phyloP scores from a whole-genome alignment of 2,797 vertebrate genomes.

The Sebastiscus tertius region DNA sequence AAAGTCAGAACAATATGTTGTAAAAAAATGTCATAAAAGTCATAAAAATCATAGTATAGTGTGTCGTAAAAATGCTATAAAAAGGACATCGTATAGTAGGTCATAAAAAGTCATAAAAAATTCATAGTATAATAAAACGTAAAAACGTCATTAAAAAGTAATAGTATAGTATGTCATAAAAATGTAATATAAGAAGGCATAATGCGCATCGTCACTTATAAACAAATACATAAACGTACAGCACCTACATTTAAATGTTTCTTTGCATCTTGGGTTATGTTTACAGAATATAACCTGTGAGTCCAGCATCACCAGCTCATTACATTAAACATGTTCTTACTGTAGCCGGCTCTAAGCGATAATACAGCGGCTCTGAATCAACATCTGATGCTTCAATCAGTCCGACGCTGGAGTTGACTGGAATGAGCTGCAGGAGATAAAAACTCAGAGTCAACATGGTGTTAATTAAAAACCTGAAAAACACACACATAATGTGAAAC shows the following conservation, averaged over 20 bases:
- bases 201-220: background rate
- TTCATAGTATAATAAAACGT: too few species aligned
- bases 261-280: background rate
- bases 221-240: background rate
- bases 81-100: too few species aligned
- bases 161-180: too few species aligned
- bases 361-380: constrained; percentile 81
- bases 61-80: too few species aligned
- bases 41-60: too few species aligned
- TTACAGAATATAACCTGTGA: background rate
- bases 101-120: too few species aligned
- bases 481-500: background rate
- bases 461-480: background rate
- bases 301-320: background rate
- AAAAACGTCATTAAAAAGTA: too few species aligned
- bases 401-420: constrained; percentile 78
- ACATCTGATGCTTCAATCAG: constrained; percentile 80
- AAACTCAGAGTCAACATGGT: background rate
- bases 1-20: too few species aligned
- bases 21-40: too few species aligned
- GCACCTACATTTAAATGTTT: background rate
- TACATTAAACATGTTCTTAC: constrained; percentile 59
- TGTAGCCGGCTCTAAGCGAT: constrained; percentile 76
- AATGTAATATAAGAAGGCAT: too few species aligned
- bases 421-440: constrained; percentile 68